Evolutionary conservation across 2,113 vertebrate genomes (phyloP), one percentile per base, ranked within the genome.

Genomic region (Channa argus): DNA sequence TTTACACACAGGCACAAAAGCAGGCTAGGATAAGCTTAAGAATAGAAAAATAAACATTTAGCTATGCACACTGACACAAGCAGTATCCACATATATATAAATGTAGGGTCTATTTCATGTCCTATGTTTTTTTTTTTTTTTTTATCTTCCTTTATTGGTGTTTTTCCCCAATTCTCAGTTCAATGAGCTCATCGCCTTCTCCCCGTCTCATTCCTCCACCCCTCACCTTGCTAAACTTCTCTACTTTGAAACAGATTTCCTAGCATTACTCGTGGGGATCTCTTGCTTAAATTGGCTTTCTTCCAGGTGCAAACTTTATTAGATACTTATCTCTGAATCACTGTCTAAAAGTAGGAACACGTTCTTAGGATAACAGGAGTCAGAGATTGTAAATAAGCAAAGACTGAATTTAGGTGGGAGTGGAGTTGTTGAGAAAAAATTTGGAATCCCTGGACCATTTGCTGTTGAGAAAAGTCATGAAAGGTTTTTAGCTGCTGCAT

Each of bases 291-390:
- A 50, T 68, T 44, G 63, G 52, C 69, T 63, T 43, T 84, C 68
- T 80, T 76, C 85, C 76, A 90, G 87, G 82, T 44, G 76, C 1
- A 59, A 43, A 51, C 69, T 88, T 89, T 85, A 85, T 90, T 85
- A 82, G 72, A 88, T 56, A 69, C 74, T 83, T 77, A 79, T 86
- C 79, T 86, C 41, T 36, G 77, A 74, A 84, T 83, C 79, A 68
- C 39, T 61, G 65, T 53, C 49, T 70, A 62, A 85, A 69, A 76
- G 79, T 37, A 64, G 71, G 46, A 74, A 37, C 64, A 34, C n/a
- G 38, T 65, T 77, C 44, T 79, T 50, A 50, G 79, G 58, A 88
- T 75, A 80, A 85, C 71, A 86, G 63, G 41, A 71, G 63, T 63
- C n/a, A 9, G 52, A 39, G 68, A 47, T 68, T 64, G 76, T 75